Evolutionary conservation across 1,140 invertebrate species (phyloP), one percentile per base, ranked within the genome.

Genomic region (Sarcophaga bullata): DNA sequence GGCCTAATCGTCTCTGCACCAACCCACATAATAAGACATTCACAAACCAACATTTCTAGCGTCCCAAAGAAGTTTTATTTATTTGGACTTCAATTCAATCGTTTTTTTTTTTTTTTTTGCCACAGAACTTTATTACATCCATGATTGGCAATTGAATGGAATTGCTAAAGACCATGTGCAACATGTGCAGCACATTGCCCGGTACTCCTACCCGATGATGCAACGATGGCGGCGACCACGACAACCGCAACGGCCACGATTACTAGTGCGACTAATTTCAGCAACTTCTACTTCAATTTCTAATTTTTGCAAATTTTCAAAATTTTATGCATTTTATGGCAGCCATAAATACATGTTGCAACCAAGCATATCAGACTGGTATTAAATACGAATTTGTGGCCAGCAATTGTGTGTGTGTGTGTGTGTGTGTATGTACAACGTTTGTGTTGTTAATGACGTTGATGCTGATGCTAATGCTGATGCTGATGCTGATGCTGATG

Each of bases 291-390:
- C 62, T 68, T 17, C 62, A 49, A 10, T 48, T 50, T 78, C 75
- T 50, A 78, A 78, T 78, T 50, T 78, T 78, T 52, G n/a, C 8
- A 76, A 11, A 78, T 78, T 50, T 50, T 52, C n/a, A 6, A 78
- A 25, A 52, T 49, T 52, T 78, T 78, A 78, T 78, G 75, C 48
- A 8, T 78, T 78, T 78, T 78, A 78, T 78, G 48, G 9, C 48
- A 8, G 8, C 48, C 48, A 78, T 78, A 25, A 78, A 78, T 78
- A 78, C 19, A 52, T 78, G 75, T 78, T 78, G 75, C 75, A 78
- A 78, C 48, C 17, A 78, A 48, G 48, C 75, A 50, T 50, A 78
- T 49, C 37, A 25, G 62, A 25, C 17, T 72, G n/a, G 25, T 4
- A 37, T 37, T 37, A 37, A 37, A 37, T 37, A 37, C 25, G 25